Evolutionary conservation across 2,888 invertebrate species (phyloP).

Genomic region (Stenotaenia linearis): DNA sequence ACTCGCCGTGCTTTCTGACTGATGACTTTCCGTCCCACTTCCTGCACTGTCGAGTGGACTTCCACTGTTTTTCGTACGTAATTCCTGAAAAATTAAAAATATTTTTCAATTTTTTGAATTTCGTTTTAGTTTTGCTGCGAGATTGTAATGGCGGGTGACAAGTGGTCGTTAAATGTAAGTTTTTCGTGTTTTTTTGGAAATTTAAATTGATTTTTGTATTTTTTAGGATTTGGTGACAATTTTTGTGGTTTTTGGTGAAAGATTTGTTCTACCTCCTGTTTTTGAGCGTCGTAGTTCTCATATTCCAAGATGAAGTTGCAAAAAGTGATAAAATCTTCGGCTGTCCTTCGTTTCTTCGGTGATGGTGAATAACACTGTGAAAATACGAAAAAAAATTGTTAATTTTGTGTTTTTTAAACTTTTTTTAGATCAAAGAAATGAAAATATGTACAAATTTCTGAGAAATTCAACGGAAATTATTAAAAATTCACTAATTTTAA

Average conservation of each 20-base stretch:
- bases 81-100: constrained; percentile 41
- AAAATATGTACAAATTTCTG: no score
- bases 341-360: constrained; percentile 45
- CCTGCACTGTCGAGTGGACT: constrained; percentile 53
- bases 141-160: no score
- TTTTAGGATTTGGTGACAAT: no score
- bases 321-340: constrained; percentile 54
- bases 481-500: background rate
- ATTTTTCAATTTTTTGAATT: background rate
- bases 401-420: no score
- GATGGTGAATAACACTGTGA: constrained; percentile 22
- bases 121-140: no score
- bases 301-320: constrained; percentile 55
- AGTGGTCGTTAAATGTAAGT: no score
- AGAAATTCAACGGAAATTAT: no score
- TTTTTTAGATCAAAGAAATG: no score
- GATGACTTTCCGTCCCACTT: constrained; percentile 47
- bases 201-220: no score
- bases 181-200: no score
- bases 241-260: background rate
- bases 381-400: background rate
- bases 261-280: constrained; percentile 52
- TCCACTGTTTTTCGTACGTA: constrained; percentile 43
- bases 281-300: constrained; percentile 50
- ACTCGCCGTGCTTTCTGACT: constrained; percentile 41